Evolutionary conservation across 2,888 invertebrate genomes (phyloP).

Genomic region (Tenodera sinensis): DNA sequence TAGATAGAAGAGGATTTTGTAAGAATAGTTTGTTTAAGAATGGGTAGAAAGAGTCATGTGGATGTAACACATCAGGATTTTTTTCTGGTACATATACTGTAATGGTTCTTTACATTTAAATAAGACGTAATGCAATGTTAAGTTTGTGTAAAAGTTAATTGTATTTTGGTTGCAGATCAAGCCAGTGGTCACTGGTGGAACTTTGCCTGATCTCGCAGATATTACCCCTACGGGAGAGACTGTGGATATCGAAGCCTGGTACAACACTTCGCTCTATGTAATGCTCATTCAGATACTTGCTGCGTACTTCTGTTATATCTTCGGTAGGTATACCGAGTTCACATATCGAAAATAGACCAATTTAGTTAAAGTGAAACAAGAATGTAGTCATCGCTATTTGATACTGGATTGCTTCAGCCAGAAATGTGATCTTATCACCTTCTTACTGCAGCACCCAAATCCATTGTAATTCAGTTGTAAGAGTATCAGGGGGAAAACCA

Average conservation of each 20-base stretch:
- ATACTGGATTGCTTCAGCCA: background rate
- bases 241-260: conserved; percentile 41
- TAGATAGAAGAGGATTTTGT: no score
- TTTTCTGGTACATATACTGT: no score
- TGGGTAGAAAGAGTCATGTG: no score
- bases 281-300: conserved; percentile 62
- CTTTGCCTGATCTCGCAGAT: conserved; percentile 44
- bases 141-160: background rate
- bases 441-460: no score
- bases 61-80: no score
- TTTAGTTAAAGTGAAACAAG: background rate
- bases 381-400: background rate
- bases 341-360: background rate
- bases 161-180: conserved; percentile 45
- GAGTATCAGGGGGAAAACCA: no score
- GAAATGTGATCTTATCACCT: background rate
- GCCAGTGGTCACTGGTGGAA: conserved; percentile 43
- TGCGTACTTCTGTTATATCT: conserved; percentile 59
- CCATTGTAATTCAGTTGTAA: no score
- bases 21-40: no score
- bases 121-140: no score
- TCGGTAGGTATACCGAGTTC: conserved; percentile 41
- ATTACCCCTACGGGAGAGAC: conserved; percentile 44
- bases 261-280: conserved; percentile 55
- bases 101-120: no score